Conservation (phyloP, 2,888 invertebrate genomes). For the Nebria salina region DNA sequence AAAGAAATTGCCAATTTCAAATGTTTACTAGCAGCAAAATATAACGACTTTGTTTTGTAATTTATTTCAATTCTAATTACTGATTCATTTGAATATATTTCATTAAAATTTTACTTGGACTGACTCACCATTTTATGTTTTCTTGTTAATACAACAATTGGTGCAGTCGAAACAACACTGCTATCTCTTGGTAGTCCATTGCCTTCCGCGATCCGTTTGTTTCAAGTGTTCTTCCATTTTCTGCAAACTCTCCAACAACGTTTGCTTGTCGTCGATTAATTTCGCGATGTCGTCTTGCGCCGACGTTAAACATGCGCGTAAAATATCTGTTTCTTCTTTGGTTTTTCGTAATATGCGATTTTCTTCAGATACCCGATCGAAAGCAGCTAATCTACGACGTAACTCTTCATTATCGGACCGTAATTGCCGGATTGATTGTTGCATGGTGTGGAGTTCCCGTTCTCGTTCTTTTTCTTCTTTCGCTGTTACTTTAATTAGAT, state of each 20-base stretch:
- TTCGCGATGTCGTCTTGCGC: constrained; percentile 80
- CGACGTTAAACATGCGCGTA: constrained; percentile 70
- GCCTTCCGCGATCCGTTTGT: constrained; percentile 57
- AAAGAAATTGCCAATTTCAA: background rate
- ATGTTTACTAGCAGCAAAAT: constrained; percentile 1
- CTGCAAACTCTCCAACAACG: constrained; percentile 75
- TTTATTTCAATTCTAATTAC: background rate
- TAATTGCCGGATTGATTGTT: constrained; percentile 66
- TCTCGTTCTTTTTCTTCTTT: constrained; percentile 60
- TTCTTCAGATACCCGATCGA: constrained; percentile 70
- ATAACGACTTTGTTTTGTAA: background rate
- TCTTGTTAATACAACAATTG: constrained; percentile 71
- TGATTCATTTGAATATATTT: background rate
- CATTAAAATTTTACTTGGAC: constrained; percentile 27
- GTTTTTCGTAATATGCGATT: constrained; percentile 64
- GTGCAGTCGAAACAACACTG: constrained; percentile 77
- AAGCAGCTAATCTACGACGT: constrained; percentile 67
- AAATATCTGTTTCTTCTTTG: constrained; percentile 70
- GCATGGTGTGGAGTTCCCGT: constrained; percentile 63
- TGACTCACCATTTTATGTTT: constrained; percentile 52
- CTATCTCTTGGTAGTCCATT: constrained; percentile 73
- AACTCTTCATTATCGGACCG: constrained; percentile 73
- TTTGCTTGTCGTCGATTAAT: constrained; percentile 78
- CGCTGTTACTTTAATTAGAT: constrained; percentile 7
- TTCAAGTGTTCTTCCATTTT: constrained; percentile 70